A percentile compares a stretch with the other conserved stretches of the same genome.
Conservation (phyloP, 2,797 vertebrate species). For the Tamandua tetradactyla region DNA sequence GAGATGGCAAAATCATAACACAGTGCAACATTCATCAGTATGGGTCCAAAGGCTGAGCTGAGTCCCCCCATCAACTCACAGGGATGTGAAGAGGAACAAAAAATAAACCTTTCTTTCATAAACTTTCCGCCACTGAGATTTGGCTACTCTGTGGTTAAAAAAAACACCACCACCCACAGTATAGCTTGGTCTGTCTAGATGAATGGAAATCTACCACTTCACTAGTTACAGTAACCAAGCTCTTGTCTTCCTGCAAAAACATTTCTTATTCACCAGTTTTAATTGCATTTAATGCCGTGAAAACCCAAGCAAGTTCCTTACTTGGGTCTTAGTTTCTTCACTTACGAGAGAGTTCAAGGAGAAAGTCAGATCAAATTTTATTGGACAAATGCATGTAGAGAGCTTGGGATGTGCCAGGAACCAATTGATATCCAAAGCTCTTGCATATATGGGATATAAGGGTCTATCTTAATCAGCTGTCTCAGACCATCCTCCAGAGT, state of each 20-base stretch:
- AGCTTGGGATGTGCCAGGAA: not conserved
- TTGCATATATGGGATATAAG: not conserved
- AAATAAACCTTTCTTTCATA: constrained; percentile 19
- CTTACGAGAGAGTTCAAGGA: not conserved
- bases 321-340: not conserved
- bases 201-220: not conserved
- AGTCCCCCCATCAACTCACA: not conserved
- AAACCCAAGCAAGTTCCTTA: not conserved
- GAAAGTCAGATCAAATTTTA: not conserved
- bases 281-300: not conserved
- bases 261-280: not conserved
- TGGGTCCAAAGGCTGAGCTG: not conserved
- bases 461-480: not conserved
- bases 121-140: not conserved
- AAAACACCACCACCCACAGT: not conserved
- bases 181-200: not conserved
- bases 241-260: not conserved
- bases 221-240: not conserved
- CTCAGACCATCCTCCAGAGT: not conserved
- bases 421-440: not conserved
- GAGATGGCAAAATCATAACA: not conserved
- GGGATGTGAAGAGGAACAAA: not conserved
- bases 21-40: not conserved
- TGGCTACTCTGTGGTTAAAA: not conserved
- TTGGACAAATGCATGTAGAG: not conserved